Evolutionary conservation across 2,888 invertebrate species (phyloP).

Genomic region (Pseudoips prasinana): DNA sequence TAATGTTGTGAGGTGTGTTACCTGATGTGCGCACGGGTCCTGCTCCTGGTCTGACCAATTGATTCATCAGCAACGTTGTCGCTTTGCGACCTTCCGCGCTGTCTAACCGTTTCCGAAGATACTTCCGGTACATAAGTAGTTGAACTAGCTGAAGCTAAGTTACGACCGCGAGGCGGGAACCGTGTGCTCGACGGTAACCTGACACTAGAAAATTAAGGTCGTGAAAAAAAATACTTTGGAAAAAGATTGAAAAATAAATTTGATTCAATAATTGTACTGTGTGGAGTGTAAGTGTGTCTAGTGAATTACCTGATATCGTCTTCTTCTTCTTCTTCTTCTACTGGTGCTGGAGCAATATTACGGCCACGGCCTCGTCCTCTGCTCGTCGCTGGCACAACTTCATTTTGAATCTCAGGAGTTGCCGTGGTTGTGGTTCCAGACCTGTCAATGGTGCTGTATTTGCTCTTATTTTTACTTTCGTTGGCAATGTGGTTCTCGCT

Average conservation of each 20-base stretch:
- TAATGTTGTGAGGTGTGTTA: slow-evolving; percentile 27
- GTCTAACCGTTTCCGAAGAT: slow-evolving; percentile 67
- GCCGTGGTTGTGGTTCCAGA: slow-evolving; percentile 56
- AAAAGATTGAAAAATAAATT: no score
- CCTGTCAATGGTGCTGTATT: slow-evolving; percentile 81
- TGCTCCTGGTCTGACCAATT: slow-evolving; percentile 71
- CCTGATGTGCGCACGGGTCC: slow-evolving; percentile 84
- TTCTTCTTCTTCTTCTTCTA: slow-evolving; percentile 73
- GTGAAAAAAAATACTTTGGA: slow-evolving; percentile 18
- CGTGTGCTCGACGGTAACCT: slow-evolving; percentile 92
- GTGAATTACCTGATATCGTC: slow-evolving; percentile 68
- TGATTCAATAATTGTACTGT: no score
- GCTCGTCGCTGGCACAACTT: slow-evolving; percentile 79
- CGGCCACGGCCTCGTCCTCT: slow-evolving; percentile 77
- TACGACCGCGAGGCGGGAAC: slow-evolving; percentile 88
- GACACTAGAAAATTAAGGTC: slow-evolving; percentile 39
- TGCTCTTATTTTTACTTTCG: slow-evolving; percentile 74
- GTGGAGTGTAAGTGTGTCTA: no score
- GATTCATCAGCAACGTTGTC: slow-evolving; percentile 76
- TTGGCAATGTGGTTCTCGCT: slow-evolving; percentile 65
- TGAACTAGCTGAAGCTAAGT: slow-evolving; percentile 64
- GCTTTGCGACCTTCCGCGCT: slow-evolving; percentile 63
- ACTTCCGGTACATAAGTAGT: slow-evolving; percentile 74
- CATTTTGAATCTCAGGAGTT: slow-evolving; percentile 85
- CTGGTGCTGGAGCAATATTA: slow-evolving; percentile 66